A percentile compares a stretch with the other conserved stretches of the same genome.
These are phyloP conservation scores for Dendronephthya gigantea DNA, from an alignment of 64 coral and sea anemone species.

Conservation along the genomic window DNA sequence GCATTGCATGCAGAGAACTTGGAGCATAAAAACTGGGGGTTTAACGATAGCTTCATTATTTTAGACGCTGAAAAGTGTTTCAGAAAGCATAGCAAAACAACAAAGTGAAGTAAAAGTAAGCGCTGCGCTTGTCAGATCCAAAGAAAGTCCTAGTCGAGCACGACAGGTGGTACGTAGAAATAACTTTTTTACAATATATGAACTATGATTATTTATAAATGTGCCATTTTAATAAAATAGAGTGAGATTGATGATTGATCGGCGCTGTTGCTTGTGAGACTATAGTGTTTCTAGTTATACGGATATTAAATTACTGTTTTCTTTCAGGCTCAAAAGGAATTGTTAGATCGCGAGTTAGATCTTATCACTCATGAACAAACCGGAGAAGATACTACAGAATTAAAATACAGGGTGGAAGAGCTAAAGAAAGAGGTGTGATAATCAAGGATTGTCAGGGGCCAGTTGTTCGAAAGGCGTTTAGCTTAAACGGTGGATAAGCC, in stretches of 20 bases:
- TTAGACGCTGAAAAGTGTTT: conserved; percentile 48
- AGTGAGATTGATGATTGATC: no score
- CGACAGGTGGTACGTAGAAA: conserved; percentile 68
- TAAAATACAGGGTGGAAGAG: conserved; percentile 88
- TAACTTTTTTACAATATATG: background rate
- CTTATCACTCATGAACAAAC: conserved; percentile 90
- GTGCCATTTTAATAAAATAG: no score
- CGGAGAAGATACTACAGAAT: conserved; percentile 92
- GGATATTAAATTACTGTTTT: background rate
- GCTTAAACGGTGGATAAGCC: no score
- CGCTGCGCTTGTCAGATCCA: conserved; percentile 74
- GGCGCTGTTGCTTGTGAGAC: no score
- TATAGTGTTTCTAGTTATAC: no score
- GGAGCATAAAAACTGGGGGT: no score
- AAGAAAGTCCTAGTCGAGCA: conserved; percentile 79
- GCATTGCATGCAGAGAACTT: no score
- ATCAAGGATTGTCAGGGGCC: no score
- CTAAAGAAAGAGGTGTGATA: conserved; percentile 98
- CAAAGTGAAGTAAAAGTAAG: conserved; percentile 86
- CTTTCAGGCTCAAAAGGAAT: conserved; percentile 88
- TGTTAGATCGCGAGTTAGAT: conserved; percentile 87
- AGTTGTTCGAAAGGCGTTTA: no score
- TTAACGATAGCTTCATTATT: background rate
- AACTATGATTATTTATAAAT: no score
- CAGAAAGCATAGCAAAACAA: conserved; percentile 57